phyloP scores from a whole-genome alignment of 1,140 invertebrate species.

The Sminthurides bifidus region DNA sequence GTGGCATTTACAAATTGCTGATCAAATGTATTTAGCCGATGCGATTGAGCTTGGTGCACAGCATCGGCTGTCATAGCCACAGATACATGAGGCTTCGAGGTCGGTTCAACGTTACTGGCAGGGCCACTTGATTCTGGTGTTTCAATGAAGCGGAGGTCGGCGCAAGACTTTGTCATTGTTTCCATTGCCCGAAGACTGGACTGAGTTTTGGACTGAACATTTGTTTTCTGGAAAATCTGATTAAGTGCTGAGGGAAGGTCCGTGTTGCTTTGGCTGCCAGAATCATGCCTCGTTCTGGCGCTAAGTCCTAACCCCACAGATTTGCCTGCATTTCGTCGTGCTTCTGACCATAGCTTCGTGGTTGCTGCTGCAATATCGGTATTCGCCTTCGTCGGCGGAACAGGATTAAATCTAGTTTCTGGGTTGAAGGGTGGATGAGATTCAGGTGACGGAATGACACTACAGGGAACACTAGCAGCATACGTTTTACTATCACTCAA shows the following conservation, averaged over 20 bases:
- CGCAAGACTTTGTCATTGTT: constrained; percentile 24
- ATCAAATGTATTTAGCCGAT: background rate
- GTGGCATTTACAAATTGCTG: background rate
- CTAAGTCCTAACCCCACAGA: background rate
- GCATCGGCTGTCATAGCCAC: background rate
- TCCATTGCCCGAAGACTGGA: constrained; percentile 14
- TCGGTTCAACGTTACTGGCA: background rate
- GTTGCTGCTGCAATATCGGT: too few species aligned
- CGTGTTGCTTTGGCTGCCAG: constrained; percentile 14
- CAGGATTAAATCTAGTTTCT: too few species aligned
- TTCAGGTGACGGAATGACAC: too few species aligned
- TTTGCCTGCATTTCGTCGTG: background rate
- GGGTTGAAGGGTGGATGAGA: too few species aligned
- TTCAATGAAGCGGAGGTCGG: constrained; percentile 15
- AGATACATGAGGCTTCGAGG: background rate
- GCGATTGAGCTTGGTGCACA: background rate
- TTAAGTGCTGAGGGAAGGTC: constrained; percentile 23
- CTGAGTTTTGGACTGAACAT: background rate
- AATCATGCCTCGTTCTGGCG: background rate
- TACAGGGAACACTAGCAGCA: too few species aligned
- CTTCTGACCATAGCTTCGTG: background rate
- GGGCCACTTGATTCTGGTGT: background rate
- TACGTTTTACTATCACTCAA: too few species aligned
- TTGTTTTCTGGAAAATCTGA: constrained; percentile 17
- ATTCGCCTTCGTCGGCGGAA: too few species aligned